Conservation (phyloP, 1,140 invertebrate species). For the Drosophila leontia region DNA sequence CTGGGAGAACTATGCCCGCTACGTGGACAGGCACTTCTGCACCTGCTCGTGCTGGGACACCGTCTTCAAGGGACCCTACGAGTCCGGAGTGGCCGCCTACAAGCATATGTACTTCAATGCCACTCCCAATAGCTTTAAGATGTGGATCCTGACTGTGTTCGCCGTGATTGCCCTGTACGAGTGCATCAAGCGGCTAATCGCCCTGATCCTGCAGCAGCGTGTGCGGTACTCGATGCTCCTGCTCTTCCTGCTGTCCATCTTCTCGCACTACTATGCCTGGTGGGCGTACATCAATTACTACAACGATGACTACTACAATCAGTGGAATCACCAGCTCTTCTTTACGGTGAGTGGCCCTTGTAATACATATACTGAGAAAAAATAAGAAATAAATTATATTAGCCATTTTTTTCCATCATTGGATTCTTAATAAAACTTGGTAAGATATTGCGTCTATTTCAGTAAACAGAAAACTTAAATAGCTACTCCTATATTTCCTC, state of each 20-base stretch:
- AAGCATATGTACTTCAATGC: constrained; percentile 95
- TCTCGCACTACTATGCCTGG: constrained; percentile 94
- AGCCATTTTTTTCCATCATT: not conserved
- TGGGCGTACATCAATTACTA: constrained; percentile 94
- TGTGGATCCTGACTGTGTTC: constrained; percentile 90
- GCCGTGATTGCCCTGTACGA: constrained; percentile 90
- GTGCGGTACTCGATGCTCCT: constrained; percentile 89
- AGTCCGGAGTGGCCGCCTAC: constrained; percentile 90
- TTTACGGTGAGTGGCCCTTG: constrained; percentile 86
- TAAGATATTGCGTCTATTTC: too few relatives aligned
- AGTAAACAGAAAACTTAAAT: too few relatives aligned
- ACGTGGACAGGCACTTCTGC: constrained; percentile 89
- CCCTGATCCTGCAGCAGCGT: constrained; percentile 86
- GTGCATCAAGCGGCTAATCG: constrained; percentile 88
- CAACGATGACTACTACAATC: constrained; percentile 93
- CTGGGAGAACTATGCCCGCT: constrained; percentile 90
- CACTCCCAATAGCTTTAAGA: constrained; percentile 90
- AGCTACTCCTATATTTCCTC: not conserved
- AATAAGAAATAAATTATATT: not conserved
- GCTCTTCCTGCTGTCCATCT: constrained; percentile 89
- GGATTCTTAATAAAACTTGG: too few relatives aligned
- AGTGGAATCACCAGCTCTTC: constrained; percentile 92
- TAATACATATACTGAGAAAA: constrained; percentile 2
- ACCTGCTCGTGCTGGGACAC: constrained; percentile 93
- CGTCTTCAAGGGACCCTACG: constrained; percentile 93